Evolutionary conservation across 2,113 vertebrate genomes (phyloP).

Genomic region (Plecotus auritus): DNA sequence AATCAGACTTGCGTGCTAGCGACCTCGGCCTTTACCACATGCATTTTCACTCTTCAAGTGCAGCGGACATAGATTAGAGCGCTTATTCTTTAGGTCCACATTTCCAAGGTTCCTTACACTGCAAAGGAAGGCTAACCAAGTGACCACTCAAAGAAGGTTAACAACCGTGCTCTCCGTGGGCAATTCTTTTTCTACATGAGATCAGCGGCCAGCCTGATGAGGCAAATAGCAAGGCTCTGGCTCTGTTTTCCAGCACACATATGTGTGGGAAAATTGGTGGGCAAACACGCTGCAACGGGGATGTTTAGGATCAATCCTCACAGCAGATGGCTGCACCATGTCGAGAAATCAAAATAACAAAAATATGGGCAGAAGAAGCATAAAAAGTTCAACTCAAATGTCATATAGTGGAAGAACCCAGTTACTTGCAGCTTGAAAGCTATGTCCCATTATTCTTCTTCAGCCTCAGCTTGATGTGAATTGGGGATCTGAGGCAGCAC

Average conservation of each 20-base stretch:
- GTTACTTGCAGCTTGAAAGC: neutral
- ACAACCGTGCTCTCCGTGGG: fast-evolving
- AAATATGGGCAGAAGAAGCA: neutral
- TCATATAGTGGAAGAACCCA: neutral
- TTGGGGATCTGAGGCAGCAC: neutral
- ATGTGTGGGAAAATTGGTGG: neutral
- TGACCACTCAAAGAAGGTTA: neutral
- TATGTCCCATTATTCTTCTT: neutral
- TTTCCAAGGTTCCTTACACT: constrained; percentile 70
- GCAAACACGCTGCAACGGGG: neutral
- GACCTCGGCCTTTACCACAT: constrained; percentile 56
- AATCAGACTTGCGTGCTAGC: constrained; percentile 67
- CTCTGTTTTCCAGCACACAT: neutral
- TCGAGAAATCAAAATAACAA: neutral
- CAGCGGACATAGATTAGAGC: constrained; percentile 67
- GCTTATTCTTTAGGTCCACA: constrained; percentile 62
- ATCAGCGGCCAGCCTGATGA: neutral
- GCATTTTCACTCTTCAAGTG: constrained; percentile 61
- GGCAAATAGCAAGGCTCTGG: neutral
- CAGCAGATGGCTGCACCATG: neutral
- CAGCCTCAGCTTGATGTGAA: neutral
- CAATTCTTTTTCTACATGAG: neutral
- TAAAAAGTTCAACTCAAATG: neutral
- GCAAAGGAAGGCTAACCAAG: neutral
- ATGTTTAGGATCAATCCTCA: neutral